Evolutionary conservation across 2,797 vertebrate genomes (phyloP), one percentile per base, ranked within the genome.

Genomic region (Gephyroberyx darwinii): DNA sequence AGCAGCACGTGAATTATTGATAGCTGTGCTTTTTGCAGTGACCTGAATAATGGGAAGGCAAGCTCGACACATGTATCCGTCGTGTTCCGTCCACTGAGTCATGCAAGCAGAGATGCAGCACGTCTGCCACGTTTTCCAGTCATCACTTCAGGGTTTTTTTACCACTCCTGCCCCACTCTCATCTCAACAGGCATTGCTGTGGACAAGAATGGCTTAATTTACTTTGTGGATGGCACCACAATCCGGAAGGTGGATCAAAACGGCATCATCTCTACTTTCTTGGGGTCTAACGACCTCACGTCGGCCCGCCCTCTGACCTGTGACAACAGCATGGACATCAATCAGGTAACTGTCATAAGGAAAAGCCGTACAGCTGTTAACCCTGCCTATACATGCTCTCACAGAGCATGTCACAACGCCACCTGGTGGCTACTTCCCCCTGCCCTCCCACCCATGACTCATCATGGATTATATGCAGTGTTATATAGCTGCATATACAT

Each of bases 221-320:
- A 97, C 92, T 99, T 99, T 52, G 97, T 99, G 19, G 98, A 99
- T 39, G 98, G 98, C 71, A 98, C 96, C 57, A 97, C 98, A 70
- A 98, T 99, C 88, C 94, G 98, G 65, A 98, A 96, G 92, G 96
- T 99, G 77, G 97, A 99, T 90, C 96, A 96, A 69, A 98, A 97
- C 22, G 97, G 98, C 71, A 95, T 99, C 88, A 96, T 99, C 90
- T 98, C 97, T 1, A 99, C 98, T 13, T 92, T 99, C 83, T 94
- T 99, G 16, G 98, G 98, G 20, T 98, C 97, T 55, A 99, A 98
- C 0, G 98, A 99, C 89, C 93, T 99, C 83, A 98, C 97, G 0
- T 99, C 98, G 0, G 96, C 97, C 39, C 94, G 96, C 56, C 97
- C 98, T 51, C 88, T 99, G 64, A 97, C 95, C 61, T 99, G 98